A percentile compares a stretch with the other conserved stretches of the same genome.
phyloP scores from a whole-genome alignment of 2,113 vertebrate species.

The Atractosteus spatula region DNA sequence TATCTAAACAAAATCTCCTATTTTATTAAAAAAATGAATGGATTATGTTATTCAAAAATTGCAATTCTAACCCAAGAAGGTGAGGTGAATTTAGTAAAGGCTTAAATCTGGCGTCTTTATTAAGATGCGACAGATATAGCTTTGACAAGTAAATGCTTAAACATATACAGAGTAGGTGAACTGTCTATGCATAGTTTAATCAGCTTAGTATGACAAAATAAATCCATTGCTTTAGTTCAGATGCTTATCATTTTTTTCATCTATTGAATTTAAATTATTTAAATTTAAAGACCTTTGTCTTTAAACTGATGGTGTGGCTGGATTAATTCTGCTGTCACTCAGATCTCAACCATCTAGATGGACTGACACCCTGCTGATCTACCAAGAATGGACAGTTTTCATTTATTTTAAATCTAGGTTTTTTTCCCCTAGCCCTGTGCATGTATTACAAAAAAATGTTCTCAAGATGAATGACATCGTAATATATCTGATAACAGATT shows the following conservation, averaged over 20 bases:
- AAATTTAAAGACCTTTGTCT: constrained; percentile 48
- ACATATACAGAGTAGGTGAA: constrained; percentile 37
- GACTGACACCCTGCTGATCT: constrained; percentile 14
- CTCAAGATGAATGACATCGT: constrained; percentile 2
- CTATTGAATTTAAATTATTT: constrained; percentile 54
- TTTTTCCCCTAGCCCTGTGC: constrained; percentile 5
- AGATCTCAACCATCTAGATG: constrained; percentile 34
- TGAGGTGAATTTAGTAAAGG: constrained; percentile 43
- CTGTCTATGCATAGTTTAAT: constrained; percentile 34
- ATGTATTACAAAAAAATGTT: neutral
- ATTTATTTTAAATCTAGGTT: constrained; percentile 28
- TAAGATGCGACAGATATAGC: constrained; percentile 50
- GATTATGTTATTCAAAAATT: constrained; percentile 2
- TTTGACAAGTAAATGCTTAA: constrained; percentile 61
- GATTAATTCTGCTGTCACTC: constrained; percentile 28
- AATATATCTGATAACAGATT: constrained; percentile 30
- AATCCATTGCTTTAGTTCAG: constrained; percentile 67
- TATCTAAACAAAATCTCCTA: too few species aligned
- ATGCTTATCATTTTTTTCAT: constrained; percentile 42
- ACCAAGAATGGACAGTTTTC: constrained; percentile 1
- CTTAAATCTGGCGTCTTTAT: constrained; percentile 38
- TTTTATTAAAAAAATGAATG: constrained; percentile 2
- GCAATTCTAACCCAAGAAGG: constrained; percentile 24
- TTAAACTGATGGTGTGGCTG: constrained; percentile 26
- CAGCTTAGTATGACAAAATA: constrained; percentile 59